These are phyloP conservation scores for Pollachius pollachius DNA, from an alignment of 2,113 vertebrate genomes.

Conservation along the genomic window DNA sequence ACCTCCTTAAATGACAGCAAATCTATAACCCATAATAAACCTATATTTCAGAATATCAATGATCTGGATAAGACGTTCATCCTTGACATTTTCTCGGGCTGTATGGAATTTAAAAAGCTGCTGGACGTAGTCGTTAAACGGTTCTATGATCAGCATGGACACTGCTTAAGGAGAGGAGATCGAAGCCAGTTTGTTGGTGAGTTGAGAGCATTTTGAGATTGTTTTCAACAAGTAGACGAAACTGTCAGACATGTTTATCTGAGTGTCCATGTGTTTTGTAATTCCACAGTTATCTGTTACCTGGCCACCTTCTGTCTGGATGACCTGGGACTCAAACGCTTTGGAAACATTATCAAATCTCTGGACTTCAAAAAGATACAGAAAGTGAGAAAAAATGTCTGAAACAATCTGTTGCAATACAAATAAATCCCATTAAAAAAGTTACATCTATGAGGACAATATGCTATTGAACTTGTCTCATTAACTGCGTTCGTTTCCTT, in stretches of 20 bases:
- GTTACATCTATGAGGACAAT: too few species aligned
- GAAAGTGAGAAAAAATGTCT: constrained; percentile 70
- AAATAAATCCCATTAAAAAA: not conserved
- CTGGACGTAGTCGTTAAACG: constrained; percentile 79
- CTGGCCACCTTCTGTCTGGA: constrained; percentile 82
- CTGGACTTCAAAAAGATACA: constrained; percentile 77
- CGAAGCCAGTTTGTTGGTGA: constrained; percentile 79
- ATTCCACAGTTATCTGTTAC: constrained; percentile 84
- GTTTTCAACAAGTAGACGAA: not conserved
- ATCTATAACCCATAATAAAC: not conserved
- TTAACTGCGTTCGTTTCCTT: constrained; percentile 22
- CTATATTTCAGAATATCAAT: constrained; percentile 54
- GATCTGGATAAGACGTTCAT: constrained; percentile 71
- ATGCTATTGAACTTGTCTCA: not conserved
- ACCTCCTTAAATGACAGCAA: not conserved
- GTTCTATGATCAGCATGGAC: constrained; percentile 78
- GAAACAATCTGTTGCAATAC: not conserved
- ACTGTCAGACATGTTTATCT: not conserved
- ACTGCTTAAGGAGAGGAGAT: constrained; percentile 65
- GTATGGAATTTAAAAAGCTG: constrained; percentile 77
- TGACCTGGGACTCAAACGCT: constrained; percentile 79
- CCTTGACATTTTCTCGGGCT: constrained; percentile 81
- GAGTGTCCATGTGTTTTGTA: not conserved
- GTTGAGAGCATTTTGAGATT: constrained; percentile 35
- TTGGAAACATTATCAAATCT: constrained; percentile 79